Evolutionary conservation across 2,888 invertebrate species (phyloP).

Genomic region (Phortica okadai): DNA sequence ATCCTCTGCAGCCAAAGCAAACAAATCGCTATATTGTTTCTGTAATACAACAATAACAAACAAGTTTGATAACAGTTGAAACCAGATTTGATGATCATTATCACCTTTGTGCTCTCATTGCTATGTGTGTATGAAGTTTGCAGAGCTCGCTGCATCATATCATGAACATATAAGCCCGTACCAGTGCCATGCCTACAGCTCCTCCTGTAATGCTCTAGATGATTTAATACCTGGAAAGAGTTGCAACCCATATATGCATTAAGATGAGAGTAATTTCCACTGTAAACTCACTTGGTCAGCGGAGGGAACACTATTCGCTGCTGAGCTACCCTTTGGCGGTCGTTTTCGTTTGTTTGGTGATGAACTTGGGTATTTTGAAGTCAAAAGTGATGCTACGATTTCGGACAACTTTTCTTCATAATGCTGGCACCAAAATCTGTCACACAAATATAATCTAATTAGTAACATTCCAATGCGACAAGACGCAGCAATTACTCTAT

Average conservation of each 20-base stretch:
- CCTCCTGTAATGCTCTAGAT: conserved; percentile 92
- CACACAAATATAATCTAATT: conserved; percentile 19
- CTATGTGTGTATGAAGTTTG: conserved; percentile 92
- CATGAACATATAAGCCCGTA: conserved; percentile 89
- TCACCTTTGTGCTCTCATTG: conserved; percentile 89
- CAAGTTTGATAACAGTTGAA: background rate
- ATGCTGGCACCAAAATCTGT: conserved; percentile 92
- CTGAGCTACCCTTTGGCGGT: conserved; percentile 84
- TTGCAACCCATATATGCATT: background rate
- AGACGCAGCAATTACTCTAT: background rate
- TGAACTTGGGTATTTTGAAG: conserved; percentile 89
- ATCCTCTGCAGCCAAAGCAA: conserved; percentile 93
- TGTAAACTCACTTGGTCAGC: conserved; percentile 82
- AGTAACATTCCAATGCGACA: background rate
- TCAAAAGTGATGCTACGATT: conserved; percentile 86
- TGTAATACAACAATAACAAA: conserved; percentile 69
- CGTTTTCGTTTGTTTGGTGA: conserved; percentile 95
- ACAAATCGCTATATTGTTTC: conserved; percentile 93
- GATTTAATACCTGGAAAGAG: conserved; percentile 84
- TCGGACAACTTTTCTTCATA: conserved; percentile 92
- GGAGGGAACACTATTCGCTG: conserved; percentile 83
- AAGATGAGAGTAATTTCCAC: background rate
- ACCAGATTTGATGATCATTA: conserved; percentile 2
- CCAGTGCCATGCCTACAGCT: conserved; percentile 82
- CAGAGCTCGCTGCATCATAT: conserved; percentile 93